These are phyloP conservation scores for Cyprinodon variegatus DNA, from an alignment of 2,113 vertebrate species.

Conservation along the genomic window DNA sequence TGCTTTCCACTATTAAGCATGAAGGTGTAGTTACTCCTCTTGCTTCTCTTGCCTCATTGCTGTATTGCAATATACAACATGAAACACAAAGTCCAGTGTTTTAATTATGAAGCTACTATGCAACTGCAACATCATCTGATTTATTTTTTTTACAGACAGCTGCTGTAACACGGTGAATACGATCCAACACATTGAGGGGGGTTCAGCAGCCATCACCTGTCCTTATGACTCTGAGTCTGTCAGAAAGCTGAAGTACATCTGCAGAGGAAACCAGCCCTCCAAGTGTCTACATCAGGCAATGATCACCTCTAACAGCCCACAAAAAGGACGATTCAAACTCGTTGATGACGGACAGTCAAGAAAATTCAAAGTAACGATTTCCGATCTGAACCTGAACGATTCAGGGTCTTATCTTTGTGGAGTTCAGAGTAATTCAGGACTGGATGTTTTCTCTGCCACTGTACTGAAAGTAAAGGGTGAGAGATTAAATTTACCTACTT, in stretches of 20 bases:
- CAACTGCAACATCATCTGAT: neutral
- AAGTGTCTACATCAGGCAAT: constrained; percentile 36
- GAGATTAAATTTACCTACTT: neutral
- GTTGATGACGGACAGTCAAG: neutral
- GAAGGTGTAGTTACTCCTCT: too few species aligned
- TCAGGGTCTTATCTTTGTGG: neutral
- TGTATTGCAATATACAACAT: too few species aligned
- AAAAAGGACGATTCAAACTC: neutral
- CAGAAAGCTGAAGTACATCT: constrained; percentile 45
- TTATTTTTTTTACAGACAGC: constrained; percentile 3
- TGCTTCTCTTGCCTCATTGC: too few species aligned
- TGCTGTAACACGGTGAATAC: constrained; percentile 31
- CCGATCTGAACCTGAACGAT: neutral
- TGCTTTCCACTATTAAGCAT: too few species aligned
- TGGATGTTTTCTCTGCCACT: neutral
- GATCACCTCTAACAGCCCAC: constrained; percentile 5
- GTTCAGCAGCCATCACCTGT: constrained; percentile 24
- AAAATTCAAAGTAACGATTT: neutral
- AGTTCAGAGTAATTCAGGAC: neutral
- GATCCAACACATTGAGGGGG: neutral
- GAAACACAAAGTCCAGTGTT: neutral
- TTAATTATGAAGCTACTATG: neutral
- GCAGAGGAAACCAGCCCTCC: constrained; percentile 13
- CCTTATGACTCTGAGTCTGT: neutral
- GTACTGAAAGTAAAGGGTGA: neutral